Evolutionary conservation across 35 echinoderm and acorn worm species (phyloP).

Genomic region (Ophiothrix spiculata): DNA sequence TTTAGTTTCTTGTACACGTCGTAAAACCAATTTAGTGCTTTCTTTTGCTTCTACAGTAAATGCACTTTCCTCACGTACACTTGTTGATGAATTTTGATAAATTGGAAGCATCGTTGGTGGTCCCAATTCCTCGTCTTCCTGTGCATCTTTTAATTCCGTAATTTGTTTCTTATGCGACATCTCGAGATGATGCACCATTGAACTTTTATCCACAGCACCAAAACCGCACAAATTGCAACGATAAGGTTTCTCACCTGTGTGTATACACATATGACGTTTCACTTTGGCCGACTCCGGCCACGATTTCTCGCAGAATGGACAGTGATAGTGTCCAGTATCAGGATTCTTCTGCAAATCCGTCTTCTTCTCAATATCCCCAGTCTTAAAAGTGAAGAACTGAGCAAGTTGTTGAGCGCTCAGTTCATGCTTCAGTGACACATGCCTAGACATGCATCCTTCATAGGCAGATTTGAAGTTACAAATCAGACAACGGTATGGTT

Average conservation of each 20-base stretch:
- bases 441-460: background rate
- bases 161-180: slow-evolving; percentile 3
- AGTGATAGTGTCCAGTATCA: background rate
- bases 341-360: background rate
- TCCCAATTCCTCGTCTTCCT: background rate
- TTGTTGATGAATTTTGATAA: background rate
- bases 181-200: background rate
- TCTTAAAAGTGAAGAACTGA: background rate
- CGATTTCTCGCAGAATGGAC: slow-evolving; percentile 1
- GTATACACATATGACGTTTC: background rate
- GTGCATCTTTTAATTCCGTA: background rate
- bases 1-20: background rate
- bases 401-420: slow-evolving; percentile 3
- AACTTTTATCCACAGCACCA: background rate
- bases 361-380: background rate
- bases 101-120: background rate
- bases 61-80: background rate
- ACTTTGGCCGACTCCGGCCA: background rate
- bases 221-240: background rate
- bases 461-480: slow-evolving; percentile 6
- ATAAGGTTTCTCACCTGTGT: background rate
- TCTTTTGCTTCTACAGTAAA: background rate
- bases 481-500: background rate
- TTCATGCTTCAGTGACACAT: background rate
- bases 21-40: background rate